phyloP scores from a whole-genome alignment of 1,140 invertebrate genomes.

The Halesus radiatus region DNA sequence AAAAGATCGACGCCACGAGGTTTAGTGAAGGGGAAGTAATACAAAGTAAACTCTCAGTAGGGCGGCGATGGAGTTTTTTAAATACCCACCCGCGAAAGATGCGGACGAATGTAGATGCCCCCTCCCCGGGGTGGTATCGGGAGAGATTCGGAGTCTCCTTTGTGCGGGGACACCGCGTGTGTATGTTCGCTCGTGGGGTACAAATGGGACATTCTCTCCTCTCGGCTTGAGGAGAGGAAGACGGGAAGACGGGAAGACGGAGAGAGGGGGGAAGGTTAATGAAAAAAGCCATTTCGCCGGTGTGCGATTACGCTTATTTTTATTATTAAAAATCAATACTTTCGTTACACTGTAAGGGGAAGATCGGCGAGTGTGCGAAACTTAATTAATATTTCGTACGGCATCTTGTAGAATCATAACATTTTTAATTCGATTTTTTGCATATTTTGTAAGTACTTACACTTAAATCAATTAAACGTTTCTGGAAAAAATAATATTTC shows the following conservation, averaged over 20 bases:
- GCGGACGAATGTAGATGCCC: constrained; percentile 50
- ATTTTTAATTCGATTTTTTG: not conserved
- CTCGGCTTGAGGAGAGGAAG: not conserved
- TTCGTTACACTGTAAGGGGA: constrained; percentile 4
- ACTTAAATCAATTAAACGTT: no score
- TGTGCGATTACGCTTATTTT: constrained; percentile 40
- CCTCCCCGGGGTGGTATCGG: not conserved
- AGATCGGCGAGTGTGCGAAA: constrained; percentile 14
- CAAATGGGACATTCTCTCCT: constrained; percentile 31
- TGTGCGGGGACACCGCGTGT: constrained; percentile 54
- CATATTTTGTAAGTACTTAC: no score
- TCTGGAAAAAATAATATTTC: no score
- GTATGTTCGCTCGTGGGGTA: constrained; percentile 47
- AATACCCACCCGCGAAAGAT: constrained; percentile 56
- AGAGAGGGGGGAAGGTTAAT: constrained; percentile 35
- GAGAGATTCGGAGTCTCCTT: constrained; percentile 35
- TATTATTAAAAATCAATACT: constrained; percentile 42
- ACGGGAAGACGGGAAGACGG: not conserved
- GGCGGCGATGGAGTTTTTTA: constrained; percentile 55
- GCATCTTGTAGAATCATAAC: not conserved
- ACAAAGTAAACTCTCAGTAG: constrained; percentile 57
- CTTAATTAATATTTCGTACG: constrained; percentile 12
- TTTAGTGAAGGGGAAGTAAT: constrained; percentile 58
- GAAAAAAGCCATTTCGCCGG: constrained; percentile 48
- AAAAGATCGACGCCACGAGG: constrained; percentile 59